Percentiles rank a stretch among this genome's conserved stretches.
Conservation (phyloP, 2,113 vertebrate species). For the human (Homo sapiens) region DNA sequence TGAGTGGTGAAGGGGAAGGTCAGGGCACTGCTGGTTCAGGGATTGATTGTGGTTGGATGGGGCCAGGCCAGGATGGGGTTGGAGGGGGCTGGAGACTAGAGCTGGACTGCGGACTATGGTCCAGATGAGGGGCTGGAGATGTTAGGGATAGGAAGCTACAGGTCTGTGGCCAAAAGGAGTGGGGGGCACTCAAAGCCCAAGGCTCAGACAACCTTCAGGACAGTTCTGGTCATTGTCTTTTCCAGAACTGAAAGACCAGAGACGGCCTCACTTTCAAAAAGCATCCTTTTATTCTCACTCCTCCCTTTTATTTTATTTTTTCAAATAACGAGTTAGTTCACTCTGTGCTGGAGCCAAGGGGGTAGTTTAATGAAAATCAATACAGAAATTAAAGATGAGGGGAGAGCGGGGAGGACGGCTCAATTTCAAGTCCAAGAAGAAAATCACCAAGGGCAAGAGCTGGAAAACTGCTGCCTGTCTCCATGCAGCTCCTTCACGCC, state of each 20-base stretch:
- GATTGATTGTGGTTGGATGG: background rate
- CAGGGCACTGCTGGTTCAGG: background rate
- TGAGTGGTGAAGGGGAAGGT: too few species aligned
- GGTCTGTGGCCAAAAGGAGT: accelerated
- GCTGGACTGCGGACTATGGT: background rate
- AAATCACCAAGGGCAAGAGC: background rate
- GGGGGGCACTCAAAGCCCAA: background rate
- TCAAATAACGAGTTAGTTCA: conserved; percentile 55
- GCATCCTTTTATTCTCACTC: background rate
- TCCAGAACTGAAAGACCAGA: background rate
- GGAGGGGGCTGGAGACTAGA: background rate
- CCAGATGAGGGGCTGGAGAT: background rate
- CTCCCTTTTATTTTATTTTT: background rate
- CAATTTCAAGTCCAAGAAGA: conserved; percentile 20
- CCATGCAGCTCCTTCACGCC: background rate
- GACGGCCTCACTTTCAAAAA: background rate
- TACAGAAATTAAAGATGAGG: conserved; percentile 80
- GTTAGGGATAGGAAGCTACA: background rate
- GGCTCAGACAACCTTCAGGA: background rate
- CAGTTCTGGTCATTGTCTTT: background rate
- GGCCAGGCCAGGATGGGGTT: background rate
- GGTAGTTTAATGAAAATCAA: conserved; percentile 86
- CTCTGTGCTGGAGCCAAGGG: conserved; percentile 77
- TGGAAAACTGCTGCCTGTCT: background rate
- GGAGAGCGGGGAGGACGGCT: background rate